A percentile compares a stretch with the other conserved stretches of the same genome.
Conservation (phyloP, 2,888 invertebrate genomes). For the Cyaniris semiargus region DNA sequence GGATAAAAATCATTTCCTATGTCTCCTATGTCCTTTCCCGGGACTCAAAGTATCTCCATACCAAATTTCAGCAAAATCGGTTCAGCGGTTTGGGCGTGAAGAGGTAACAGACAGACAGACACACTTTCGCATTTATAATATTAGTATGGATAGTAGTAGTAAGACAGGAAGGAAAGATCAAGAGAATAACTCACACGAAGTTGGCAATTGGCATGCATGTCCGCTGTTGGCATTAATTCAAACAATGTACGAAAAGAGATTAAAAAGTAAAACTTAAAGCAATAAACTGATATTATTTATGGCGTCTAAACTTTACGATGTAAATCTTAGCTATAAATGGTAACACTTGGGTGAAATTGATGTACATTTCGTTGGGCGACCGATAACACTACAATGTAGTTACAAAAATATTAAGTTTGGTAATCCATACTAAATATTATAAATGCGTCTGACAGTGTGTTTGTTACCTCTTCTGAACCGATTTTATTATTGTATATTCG, state of each 20-base stretch:
- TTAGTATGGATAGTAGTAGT: neutral
- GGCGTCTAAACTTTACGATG: slow-evolving; percentile 10
- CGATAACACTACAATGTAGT: neutral
- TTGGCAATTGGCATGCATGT: neutral
- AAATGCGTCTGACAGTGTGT: neutral
- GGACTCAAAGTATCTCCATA: too few relatives aligned
- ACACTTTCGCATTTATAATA: too few relatives aligned
- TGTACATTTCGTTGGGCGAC: neutral
- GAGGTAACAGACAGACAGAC: too few relatives aligned
- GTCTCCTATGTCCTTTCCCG: too few relatives aligned
- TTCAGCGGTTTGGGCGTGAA: too few relatives aligned
- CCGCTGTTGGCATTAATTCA: slow-evolving; percentile 4
- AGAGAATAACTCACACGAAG: neutral
- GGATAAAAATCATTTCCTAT: too few relatives aligned
- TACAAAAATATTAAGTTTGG: neutral
- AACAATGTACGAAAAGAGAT: slow-evolving; percentile 4
- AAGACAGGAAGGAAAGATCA: neutral
- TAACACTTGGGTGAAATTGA: slow-evolving; percentile 3
- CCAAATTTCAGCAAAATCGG: too few relatives aligned
- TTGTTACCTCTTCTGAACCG: too few relatives aligned
- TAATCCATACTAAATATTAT: neutral
- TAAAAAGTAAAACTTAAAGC: slow-evolving; percentile 16
- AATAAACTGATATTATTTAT: slow-evolving; percentile 8
- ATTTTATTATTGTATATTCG: too few relatives aligned
- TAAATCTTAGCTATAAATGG: slow-evolving; percentile 14